A percentile compares a stretch with the other conserved stretches of the same genome.
Conservation (phyloP, 2,888 invertebrate species). For the Rhorus exstirpatorius region DNA sequence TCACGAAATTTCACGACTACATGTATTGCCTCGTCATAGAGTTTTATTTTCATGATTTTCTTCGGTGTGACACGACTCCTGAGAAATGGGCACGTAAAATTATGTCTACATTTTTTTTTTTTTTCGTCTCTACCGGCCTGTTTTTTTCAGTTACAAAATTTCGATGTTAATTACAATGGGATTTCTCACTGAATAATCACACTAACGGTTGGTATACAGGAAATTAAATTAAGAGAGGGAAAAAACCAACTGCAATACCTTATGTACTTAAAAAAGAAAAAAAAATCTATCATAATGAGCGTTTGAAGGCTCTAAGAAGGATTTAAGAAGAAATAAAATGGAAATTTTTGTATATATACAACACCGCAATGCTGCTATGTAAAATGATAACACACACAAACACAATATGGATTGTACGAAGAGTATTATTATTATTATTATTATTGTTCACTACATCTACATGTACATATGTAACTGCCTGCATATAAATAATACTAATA, state of each 20-base stretch:
- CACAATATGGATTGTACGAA: constrained; percentile 66
- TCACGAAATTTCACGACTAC: too few species aligned
- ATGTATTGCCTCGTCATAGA: too few species aligned
- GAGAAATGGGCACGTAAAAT: not conserved
- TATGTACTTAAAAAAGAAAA: constrained; percentile 48
- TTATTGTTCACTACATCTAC: constrained; percentile 83
- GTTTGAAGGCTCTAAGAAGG: constrained; percentile 7
- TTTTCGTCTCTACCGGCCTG: constrained; percentile 53
- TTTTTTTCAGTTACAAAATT: constrained; percentile 40
- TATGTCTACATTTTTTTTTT: not conserved
- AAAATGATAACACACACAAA: constrained; percentile 73
- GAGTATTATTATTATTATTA: constrained; percentile 74
- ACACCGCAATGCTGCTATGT: constrained; percentile 71
- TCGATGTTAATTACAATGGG: constrained; percentile 19
- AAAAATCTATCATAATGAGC: not conserved
- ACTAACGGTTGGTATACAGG: constrained; percentile 40
- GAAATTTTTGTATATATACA: constrained; percentile 72
- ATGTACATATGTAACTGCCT: constrained; percentile 86
- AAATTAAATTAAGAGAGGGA: constrained; percentile 24
- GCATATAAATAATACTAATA: constrained; percentile 77
- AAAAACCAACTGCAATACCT: constrained; percentile 20
- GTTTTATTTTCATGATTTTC: too few species aligned
- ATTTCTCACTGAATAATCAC: constrained; percentile 38
- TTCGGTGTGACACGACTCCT: not conserved
- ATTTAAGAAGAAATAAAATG: constrained; percentile 29